A percentile compares a stretch with the other conserved stretches of the same genome.
These are phyloP conservation scores for Coranthus polyacanthus DNA, from an alignment of 2,797 vertebrate genomes.

Conservation along the genomic window DNA sequence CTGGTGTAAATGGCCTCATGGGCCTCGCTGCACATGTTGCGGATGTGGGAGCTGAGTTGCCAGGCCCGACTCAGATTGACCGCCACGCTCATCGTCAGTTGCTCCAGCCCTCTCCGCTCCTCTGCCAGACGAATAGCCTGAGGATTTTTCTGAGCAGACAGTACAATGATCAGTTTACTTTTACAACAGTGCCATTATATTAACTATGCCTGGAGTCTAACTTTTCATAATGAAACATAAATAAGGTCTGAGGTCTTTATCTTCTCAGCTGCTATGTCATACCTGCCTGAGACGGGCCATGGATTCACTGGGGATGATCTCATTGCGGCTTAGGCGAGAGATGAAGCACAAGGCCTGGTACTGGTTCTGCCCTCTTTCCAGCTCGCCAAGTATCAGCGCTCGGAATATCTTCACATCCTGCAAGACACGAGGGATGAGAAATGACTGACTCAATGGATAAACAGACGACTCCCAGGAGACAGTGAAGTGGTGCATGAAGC, in stretches of 20 bases:
- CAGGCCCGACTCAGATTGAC: constrained; percentile 92
- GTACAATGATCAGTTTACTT: neutral
- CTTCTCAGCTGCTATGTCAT: constrained; percentile 10
- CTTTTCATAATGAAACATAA: neutral
- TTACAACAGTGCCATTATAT: neutral
- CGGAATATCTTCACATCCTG: constrained; percentile 98
- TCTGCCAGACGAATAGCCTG: constrained; percentile 91
- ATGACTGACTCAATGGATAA: constrained; percentile 38
- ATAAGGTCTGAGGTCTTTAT: neutral
- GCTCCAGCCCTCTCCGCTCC: constrained; percentile 89
- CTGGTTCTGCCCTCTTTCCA: constrained; percentile 96
- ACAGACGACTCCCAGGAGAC: constrained; percentile 38
- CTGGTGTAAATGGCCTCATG: constrained; percentile 92
- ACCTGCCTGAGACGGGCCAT: constrained; percentile 98
- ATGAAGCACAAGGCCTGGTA: constrained; percentile 97
- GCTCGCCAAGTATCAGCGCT: constrained; percentile 95
- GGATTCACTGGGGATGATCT: constrained; percentile 98
- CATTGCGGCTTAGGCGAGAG: constrained; percentile 92
- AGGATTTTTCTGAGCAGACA: constrained; percentile 91
- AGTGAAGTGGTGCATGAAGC: constrained; percentile 11
- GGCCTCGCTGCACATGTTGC: constrained; percentile 94
- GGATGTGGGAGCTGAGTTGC: constrained; percentile 93
- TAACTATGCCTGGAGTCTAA: neutral
- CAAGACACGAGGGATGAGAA: constrained; percentile 46
- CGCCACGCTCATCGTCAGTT: constrained; percentile 90